Evolutionary conservation across 2,888 invertebrate species (phyloP), one percentile per base, ranked within the genome.

Genomic region (Leptopterna dolabrata): DNA sequence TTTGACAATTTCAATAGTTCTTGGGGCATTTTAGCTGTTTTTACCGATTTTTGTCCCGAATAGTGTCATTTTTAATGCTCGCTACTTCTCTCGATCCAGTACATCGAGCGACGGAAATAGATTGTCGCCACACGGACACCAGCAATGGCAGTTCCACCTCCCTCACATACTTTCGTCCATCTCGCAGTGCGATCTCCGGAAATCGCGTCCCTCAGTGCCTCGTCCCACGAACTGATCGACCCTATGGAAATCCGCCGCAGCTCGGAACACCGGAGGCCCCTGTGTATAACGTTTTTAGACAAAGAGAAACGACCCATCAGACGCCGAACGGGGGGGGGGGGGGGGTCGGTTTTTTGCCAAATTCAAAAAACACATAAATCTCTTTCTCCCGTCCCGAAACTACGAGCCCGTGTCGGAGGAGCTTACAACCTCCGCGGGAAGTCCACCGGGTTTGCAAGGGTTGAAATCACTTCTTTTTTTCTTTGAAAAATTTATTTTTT

Each of bases 301-400:
- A 24, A 63, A 24, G 63, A 24, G 63, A 63, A 63, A 63, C 63
- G 63, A 63, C 24, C 24, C 11, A 13, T 2, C 47, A 24, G 19
- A 2, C 63, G 19, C 24, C 24, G 24, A 13, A 7, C 7, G 47
- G 4, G 13, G 16, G 47, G 4, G 19, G 63, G 7, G 24, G 24
- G 63, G 27, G 63, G 27, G 11, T 63, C 19, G 63, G 73, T 73
- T 73, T 73, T 73, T 73, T 73, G 36, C 30, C 73, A 41, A 73
- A 36, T 73, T 73, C 73, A 73, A 73, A 73, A 63, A 73, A 73
- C 73, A 41, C 73, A 73, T 73, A 73, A 73, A 73, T 73, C 73
- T 73, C 73, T 36, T 73, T 24, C 24, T 27, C 63, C 63, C n/a
- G n/a, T 24, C 19, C 24, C 63, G 24, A 63, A 41, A 7, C 73